phyloP scores from a whole-genome alignment of 2,797 vertebrate genomes.

The Oreochromis mossambicus region DNA sequence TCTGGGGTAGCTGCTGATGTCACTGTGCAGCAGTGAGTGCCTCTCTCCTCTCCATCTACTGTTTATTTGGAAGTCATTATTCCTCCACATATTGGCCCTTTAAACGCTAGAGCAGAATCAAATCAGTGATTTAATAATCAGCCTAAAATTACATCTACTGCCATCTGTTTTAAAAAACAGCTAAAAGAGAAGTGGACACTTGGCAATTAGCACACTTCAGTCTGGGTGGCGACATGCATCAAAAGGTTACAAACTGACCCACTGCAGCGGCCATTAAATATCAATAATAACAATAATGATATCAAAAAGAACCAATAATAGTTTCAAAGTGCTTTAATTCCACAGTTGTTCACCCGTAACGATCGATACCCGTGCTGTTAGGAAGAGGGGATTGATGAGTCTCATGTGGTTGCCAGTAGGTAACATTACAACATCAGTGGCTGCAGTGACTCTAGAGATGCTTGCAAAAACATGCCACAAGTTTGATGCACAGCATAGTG shows the following conservation, averaged over 20 bases:
- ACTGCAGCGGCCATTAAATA: not conserved
- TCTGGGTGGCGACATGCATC: not conserved
- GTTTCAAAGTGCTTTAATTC: not conserved
- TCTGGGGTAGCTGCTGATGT: conserved; percentile 38
- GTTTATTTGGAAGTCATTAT: conserved; percentile 67
- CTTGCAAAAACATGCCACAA: too few relatives aligned
- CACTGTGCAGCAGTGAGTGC: conserved; percentile 33
- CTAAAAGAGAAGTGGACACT: not conserved
- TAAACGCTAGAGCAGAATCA: not conserved
- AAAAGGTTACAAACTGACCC: not conserved
- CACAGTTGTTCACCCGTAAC: too few relatives aligned
- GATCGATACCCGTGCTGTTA: too few relatives aligned
- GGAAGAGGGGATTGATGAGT: too few relatives aligned
- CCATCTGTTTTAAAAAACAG: not conserved
- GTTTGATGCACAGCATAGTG: too few relatives aligned
- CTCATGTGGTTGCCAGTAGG: too few relatives aligned
- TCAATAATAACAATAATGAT: not conserved
- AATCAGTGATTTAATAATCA: not conserved
- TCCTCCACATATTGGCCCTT: not conserved
- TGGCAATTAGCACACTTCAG: not conserved
- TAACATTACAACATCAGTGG: too few relatives aligned
- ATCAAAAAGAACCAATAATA: not conserved
- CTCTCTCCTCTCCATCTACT: conserved; percentile 16
- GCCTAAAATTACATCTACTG: not conserved
- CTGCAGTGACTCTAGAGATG: too few relatives aligned